phyloP scores from a whole-genome alignment of 2,797 vertebrate genomes.

The Agapornis canus region DNA sequence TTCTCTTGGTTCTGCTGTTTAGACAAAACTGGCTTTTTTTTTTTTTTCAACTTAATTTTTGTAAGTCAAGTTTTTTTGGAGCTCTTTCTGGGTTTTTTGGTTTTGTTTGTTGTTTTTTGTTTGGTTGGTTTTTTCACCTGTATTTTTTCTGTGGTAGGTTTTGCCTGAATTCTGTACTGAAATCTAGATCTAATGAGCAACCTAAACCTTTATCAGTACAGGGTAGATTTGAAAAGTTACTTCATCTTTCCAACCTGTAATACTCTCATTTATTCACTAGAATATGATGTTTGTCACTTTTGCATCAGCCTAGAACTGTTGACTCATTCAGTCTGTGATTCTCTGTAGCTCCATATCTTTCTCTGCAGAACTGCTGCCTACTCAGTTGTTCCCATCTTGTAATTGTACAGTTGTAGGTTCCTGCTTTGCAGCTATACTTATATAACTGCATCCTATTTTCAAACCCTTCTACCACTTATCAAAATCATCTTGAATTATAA shows the following conservation, averaged over 20 bases:
- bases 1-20: neutral
- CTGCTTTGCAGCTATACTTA: conserved; percentile 61
- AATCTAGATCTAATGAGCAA: neutral
- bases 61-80: neutral
- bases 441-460: conserved; percentile 55
- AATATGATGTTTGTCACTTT: conserved; percentile 31
- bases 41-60: neutral
- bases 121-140: accelerated
- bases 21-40: neutral
- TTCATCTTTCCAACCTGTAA: neutral
- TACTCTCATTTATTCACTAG: neutral
- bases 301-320: conserved; percentile 48
- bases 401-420: conserved; percentile 44
- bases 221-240: neutral
- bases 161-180: neutral
- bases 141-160: neutral
- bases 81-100: neutral
- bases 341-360: conserved; percentile 25
- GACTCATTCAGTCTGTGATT: conserved; percentile 63
- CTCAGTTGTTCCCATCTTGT: conserved; percentile 66
- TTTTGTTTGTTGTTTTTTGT: neutral
- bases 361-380: conserved; percentile 58
- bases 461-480: conserved; percentile 13
- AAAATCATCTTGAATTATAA: neutral
- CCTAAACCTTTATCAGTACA: neutral